Percentiles rank a stretch among this genome's conserved stretches.
phyloP scores from a whole-genome alignment of 2,113 vertebrate species.

The Boleophthalmus pectinirostris region DNA sequence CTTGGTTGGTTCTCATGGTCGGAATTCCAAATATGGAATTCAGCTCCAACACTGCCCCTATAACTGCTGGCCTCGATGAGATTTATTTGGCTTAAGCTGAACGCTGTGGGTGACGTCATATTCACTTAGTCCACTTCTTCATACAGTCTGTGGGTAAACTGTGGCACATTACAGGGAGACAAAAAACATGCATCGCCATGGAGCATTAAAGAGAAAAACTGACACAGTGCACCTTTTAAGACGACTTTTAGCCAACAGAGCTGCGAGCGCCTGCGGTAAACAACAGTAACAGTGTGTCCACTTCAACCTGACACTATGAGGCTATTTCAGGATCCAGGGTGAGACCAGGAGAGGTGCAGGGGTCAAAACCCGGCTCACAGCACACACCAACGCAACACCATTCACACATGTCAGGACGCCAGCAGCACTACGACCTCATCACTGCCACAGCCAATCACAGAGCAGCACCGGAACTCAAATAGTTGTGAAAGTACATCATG shows the following conservation, averaged over 20 bases:
- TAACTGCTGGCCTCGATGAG: too few relatives aligned
- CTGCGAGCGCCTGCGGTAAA: slow-evolving; percentile 43
- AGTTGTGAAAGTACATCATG: slow-evolving; percentile 39
- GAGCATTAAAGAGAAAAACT: too few relatives aligned
- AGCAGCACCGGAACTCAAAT: slow-evolving; percentile 43
- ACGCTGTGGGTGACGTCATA: too few relatives aligned
- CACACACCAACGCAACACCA: slow-evolving; percentile 18
- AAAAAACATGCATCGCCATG: too few relatives aligned
- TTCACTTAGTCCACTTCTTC: too few relatives aligned
- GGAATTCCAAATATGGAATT: too few relatives aligned
- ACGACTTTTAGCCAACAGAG: not conserved
- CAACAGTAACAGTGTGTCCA: slow-evolving; percentile 47
- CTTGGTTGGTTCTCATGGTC: too few relatives aligned
- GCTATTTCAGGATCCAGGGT: slow-evolving; percentile 52
- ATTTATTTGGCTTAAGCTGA: too few relatives aligned
- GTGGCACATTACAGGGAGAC: too few relatives aligned
- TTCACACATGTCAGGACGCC: slow-evolving; percentile 26
- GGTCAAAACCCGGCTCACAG: slow-evolving; percentile 53
- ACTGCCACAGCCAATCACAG: slow-evolving; percentile 32
- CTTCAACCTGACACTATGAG: slow-evolving; percentile 32
- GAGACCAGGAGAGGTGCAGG: slow-evolving; percentile 38
- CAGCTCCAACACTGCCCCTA: too few relatives aligned
- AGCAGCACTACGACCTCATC: slow-evolving; percentile 32
- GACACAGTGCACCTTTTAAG: too few relatives aligned
- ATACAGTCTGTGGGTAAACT: too few relatives aligned